A percentile compares a stretch with the other conserved stretches of the same genome.
These are phyloP conservation scores for Chironomus tentans DNA, from an alignment of 2,888 invertebrate genomes.

Conservation along the genomic window DNA sequence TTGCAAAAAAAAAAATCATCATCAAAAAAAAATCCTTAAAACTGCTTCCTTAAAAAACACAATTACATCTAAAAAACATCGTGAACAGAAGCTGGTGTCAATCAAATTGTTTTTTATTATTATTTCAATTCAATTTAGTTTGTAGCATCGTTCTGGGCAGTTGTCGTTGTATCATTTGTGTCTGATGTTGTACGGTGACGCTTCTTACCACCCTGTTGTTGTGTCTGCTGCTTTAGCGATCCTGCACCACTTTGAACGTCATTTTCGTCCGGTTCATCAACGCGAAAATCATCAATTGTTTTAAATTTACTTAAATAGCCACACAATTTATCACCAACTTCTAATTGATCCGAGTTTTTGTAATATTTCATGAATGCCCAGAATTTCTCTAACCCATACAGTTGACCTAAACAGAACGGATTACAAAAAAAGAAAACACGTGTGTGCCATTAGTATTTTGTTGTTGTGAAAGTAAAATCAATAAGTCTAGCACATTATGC, in stretches of 20 bases:
- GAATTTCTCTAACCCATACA: conserved; percentile 98
- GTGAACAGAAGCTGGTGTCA: background rate
- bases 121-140: background rate
- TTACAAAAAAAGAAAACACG: conserved; percentile 2
- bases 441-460: too few relatives aligned
- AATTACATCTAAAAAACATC: conserved; percentile 16
- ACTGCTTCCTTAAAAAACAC: conserved; percentile 17
- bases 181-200: conserved; percentile 60
- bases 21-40: conserved; percentile 13
- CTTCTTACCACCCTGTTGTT: conserved; percentile 36
- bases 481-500: too few relatives aligned
- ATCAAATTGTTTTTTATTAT: background rate
- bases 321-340: conserved; percentile 62
- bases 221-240: conserved; percentile 38
- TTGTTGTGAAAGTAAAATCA: too few relatives aligned
- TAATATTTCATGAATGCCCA: conserved; percentile 99
- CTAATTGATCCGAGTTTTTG: conserved; percentile 65
- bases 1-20: conserved; percentile 3
- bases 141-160: conserved; percentile 24
- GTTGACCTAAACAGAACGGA: conserved; percentile 61
- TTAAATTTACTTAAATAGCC: conserved; percentile 70
- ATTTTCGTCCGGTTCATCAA: conserved; percentile 54
- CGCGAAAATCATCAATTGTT: conserved; percentile 82
- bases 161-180: conserved; percentile 44
- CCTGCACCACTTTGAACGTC: conserved; percentile 43